Base-by-base conservation (phyloP, 2,797 vertebrate genomes). In the Phyllotis vaccarum region DNA sequence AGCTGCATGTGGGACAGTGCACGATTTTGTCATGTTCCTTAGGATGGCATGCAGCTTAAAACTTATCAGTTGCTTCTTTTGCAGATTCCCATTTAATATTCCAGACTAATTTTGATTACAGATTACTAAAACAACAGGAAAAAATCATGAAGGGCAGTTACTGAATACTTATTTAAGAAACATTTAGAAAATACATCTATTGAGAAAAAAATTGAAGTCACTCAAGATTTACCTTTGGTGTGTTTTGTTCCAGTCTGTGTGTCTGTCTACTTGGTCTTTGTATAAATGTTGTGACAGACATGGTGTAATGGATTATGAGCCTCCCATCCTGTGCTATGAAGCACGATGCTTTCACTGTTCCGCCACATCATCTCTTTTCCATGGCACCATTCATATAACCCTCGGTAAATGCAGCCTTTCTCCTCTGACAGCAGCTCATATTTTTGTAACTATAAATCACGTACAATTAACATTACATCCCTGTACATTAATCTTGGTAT, bases 401-500 rank as follows among this genome's bases (percentile, higher is more conserved):
- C 78, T 17, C 75, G 91, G 70, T 94, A 91, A 93, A 96, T 83
- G 91, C 80, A 94, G 91, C 66, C 40, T 76, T 89, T 93, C 70
- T n/a, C 43, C 7, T 52, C 86, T 60, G 46, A 76, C 75, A 76
- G 52, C 17, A 5, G 49, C 52, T 81, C n/a, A 86, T 91, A 49
- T 86, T 94, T 93, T 93, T 49, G 94, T 24, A 5, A 60, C 54
- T 76, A 85, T 89, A 93, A 93, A 96, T 92, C 46, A 94, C 87
- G 60, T 60, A 62, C 90, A 93, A 90, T 93, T 95, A 93, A 66
- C n/a, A 81, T 75, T 79, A 66, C n/a, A 81, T 75, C 74, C 46
- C 74, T 76, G 0, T 80, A 85, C 52, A 81, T 95, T 92, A 91
- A 92, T 94, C 88, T 93, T 90, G 91, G 75, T 70, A 66, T 19